Evolutionary conservation across 2,888 invertebrate genomes (phyloP).

Genomic region (Thecophora atra): DNA sequence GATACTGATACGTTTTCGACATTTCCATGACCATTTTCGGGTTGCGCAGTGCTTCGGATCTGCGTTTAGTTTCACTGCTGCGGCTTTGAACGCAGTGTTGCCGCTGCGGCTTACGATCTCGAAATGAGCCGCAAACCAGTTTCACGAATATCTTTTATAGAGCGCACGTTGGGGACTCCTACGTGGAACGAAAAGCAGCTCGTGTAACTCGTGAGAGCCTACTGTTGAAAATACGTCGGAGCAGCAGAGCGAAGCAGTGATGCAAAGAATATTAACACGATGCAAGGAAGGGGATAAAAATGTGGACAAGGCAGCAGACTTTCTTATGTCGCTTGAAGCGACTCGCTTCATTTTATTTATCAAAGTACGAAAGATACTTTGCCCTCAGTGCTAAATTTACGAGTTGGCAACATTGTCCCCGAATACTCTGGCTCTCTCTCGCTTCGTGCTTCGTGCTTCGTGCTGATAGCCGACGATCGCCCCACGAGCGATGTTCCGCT

Average conservation of each 20-base stretch:
- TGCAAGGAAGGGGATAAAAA: background rate
- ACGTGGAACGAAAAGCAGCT: constrained; percentile 35
- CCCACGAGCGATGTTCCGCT: constrained; percentile 47
- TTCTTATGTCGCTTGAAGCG: too few relatives aligned
- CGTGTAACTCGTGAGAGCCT: constrained; percentile 56
- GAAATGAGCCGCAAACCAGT: constrained; percentile 65
- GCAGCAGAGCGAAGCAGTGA: constrained; percentile 13
- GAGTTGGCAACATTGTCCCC: constrained; percentile 39
- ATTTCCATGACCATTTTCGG: constrained; percentile 67
- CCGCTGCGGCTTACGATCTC: constrained; percentile 58
- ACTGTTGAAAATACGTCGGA: constrained; percentile 47
- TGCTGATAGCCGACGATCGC: constrained; percentile 36
- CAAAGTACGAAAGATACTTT: too few relatives aligned
- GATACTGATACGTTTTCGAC: constrained; percentile 91
- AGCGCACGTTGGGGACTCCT: constrained; percentile 42
- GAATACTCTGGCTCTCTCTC: background rate
- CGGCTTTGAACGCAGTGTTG: constrained; percentile 45
- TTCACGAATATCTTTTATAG: constrained; percentile 63
- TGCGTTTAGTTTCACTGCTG: background rate
- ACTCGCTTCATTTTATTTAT: too few relatives aligned
- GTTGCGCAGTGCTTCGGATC: too few relatives aligned
- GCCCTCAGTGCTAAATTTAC: too few relatives aligned
- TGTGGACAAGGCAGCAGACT: too few relatives aligned
- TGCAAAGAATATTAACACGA: background rate
- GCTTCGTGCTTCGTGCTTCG: constrained; percentile 24